Evolutionary conservation across 2,797 vertebrate genomes (phyloP).

Genomic region (Thalassophryne amazonica): DNA sequence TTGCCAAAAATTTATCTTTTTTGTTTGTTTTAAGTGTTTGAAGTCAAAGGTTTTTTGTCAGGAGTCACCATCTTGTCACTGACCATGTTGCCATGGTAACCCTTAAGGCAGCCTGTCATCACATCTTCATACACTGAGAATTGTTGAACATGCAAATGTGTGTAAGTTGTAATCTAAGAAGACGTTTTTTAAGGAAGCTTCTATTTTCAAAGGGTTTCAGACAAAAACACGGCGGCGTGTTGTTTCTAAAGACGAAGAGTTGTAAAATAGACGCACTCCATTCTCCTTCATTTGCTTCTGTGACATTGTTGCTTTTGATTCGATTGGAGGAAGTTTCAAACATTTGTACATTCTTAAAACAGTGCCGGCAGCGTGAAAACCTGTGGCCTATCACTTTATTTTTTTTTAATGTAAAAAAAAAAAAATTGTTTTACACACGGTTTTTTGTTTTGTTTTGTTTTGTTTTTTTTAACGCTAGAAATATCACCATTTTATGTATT

Average conservation of each 20-base stretch:
- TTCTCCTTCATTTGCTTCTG: conserved; percentile 75
- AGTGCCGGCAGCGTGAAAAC: conserved; percentile 34
- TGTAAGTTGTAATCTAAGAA: conserved; percentile 65
- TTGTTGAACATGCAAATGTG: conserved; percentile 35
- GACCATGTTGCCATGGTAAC: conserved; percentile 29
- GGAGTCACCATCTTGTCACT: no score
- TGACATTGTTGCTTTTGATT: conserved; percentile 20
- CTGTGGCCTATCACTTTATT: conserved; percentile 61
- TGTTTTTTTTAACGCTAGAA: neutral
- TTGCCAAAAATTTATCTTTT: no score
- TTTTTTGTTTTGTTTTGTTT: conserved; percentile 14
- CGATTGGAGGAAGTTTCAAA: conserved; percentile 7
- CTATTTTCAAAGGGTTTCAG: conserved; percentile 69
- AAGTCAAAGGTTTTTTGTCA: no score
- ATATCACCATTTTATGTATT: conserved; percentile 45
- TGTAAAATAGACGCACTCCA: conserved; percentile 76
- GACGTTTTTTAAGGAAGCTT: conserved; percentile 72
- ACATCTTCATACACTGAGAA: conserved; percentile 52
- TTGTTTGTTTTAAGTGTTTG: no score
- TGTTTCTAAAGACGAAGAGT: conserved; percentile 50
- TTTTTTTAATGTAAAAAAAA: conserved; percentile 31
- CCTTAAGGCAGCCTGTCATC: neutral
- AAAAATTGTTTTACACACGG: no score
- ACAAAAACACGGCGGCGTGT: conserved; percentile 64
- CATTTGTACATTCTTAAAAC: conserved; percentile 35